phyloP scores from a whole-genome alignment of 2,113 vertebrate species.

The Helogale parvula region DNA sequence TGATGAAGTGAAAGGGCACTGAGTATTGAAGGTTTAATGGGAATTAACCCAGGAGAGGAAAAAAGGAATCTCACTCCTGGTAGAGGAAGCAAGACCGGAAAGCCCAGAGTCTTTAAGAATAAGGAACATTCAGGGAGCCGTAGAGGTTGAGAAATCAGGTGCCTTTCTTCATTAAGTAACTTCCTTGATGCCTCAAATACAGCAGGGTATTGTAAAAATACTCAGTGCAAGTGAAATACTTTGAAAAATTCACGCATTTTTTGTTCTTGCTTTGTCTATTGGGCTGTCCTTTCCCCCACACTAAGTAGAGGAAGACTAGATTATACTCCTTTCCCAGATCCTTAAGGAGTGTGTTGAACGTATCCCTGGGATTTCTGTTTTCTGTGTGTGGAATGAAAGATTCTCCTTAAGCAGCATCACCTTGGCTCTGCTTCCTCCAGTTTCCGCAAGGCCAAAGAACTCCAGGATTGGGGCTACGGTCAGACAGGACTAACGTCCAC shows the following conservation, averaged over 20 bases:
- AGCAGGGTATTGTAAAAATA: background rate
- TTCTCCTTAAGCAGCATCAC: background rate
- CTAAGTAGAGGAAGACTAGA: background rate
- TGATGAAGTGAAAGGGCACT: background rate
- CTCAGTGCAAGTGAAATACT: background rate
- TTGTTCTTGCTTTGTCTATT: background rate
- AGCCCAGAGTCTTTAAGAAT: background rate
- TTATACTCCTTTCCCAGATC: background rate
- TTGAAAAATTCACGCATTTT: background rate
- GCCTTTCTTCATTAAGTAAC: background rate
- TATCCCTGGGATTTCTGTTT: background rate
- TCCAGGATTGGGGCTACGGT: background rate
- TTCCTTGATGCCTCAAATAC: background rate
- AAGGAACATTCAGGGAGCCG: background rate
- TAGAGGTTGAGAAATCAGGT: background rate
- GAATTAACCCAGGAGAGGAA: background rate
- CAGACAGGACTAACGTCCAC: background rate
- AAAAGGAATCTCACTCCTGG: background rate
- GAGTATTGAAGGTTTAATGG: background rate
- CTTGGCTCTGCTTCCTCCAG: background rate
- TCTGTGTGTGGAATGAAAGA: background rate
- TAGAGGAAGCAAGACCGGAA: background rate
- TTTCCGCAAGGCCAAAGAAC: background rate
- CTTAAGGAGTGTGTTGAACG: background rate
- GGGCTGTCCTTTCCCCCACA: background rate